Conservation (phyloP, 2,797 vertebrate species). For the Anguilla obscura region DNA sequence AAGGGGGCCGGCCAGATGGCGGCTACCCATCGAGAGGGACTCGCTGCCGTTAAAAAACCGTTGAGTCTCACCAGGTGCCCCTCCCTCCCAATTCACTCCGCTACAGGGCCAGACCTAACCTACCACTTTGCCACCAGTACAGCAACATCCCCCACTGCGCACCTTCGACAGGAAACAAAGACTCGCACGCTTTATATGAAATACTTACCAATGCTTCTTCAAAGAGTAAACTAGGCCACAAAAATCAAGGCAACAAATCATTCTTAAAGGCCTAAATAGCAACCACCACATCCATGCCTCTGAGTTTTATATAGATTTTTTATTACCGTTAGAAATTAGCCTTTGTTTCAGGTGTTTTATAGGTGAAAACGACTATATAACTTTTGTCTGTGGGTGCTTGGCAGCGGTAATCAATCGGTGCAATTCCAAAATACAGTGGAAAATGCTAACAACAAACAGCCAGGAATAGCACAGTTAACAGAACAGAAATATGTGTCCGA, state of each 20-base stretch:
- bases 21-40: slow-evolving; percentile 71
- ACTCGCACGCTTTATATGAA: not conserved
- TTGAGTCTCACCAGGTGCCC: slow-evolving; percentile 56
- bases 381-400: not conserved
- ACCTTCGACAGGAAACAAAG: not conserved
- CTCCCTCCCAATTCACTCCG: slow-evolving; percentile 26
- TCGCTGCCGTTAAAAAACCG: slow-evolving; percentile 74
- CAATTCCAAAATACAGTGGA: not conserved
- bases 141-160: not conserved
- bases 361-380: not conserved
- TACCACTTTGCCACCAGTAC: not conserved
- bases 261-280: not conserved
- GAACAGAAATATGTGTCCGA: not conserved
- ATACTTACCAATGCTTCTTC: not conserved
- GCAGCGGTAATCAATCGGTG: not conserved
- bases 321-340: not conserved
- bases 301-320: not conserved
- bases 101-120: slow-evolving; percentile 25
- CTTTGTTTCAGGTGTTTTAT: not conserved
- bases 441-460: not conserved
- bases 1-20: slow-evolving; percentile 74
- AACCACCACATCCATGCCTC: not conserved
- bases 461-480: not conserved
- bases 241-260: not conserved
- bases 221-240: not conserved